phyloP scores from a whole-genome alignment of 2,113 vertebrate species.

The Typhlomys cinereus region DNA sequence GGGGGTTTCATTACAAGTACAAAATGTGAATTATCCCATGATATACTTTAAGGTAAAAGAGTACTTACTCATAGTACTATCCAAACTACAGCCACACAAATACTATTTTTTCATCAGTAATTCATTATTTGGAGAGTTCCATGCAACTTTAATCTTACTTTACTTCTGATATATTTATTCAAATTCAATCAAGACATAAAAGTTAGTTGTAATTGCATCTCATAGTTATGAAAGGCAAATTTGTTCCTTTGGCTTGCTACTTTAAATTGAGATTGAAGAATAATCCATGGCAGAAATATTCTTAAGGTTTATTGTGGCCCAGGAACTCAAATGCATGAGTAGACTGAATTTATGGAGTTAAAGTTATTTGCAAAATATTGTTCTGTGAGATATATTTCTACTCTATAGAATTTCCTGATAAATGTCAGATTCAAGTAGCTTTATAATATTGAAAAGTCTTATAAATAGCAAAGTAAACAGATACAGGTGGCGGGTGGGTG shows the following conservation, averaged over 20 bases:
- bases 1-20: not conserved
- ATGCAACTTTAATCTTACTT: not conserved
- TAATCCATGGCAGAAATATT: not conserved
- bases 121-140: not conserved
- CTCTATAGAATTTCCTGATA: not conserved
- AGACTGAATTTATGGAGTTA: not conserved
- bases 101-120: not conserved
- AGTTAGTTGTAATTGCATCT: slow-evolving; percentile 18
- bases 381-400: not conserved
- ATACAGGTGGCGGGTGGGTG: not conserved
- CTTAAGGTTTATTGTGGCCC: not conserved
- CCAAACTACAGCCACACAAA: not conserved
- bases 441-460: slow-evolving; percentile 21
- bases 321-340: not conserved
- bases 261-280: slow-evolving; percentile 20
- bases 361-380: not conserved
- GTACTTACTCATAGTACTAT: not conserved
- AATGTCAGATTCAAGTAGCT: not conserved
- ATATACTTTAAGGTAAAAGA: slow-evolving; percentile 9
- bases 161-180: slow-evolving; percentile 11
- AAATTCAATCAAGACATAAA: slow-evolving; percentile 28
- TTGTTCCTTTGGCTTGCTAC: slow-evolving; percentile 5
- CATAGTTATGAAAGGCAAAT: not conserved
- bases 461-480: not conserved
- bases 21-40: slow-evolving; percentile 15